These are phyloP conservation scores for Cephus cinctus DNA, from an alignment of 1,140 invertebrate genomes.

Conservation along the genomic window DNA sequence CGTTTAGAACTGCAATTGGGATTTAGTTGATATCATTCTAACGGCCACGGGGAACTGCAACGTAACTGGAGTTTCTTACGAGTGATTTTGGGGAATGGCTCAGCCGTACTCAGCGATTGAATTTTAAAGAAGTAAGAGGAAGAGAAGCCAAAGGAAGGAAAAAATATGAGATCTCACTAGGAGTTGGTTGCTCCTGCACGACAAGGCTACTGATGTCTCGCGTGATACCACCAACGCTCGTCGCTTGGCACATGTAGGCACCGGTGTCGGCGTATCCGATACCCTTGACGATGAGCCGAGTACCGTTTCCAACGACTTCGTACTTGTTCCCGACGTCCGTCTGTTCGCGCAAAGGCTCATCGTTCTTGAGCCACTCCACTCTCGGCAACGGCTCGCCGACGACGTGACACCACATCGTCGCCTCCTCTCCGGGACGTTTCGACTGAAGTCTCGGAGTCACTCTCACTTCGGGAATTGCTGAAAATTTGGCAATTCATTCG, in stretches of 20 bases:
- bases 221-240: slow-evolving; percentile 68
- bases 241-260: slow-evolving; percentile 76
- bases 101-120: too few relatives aligned
- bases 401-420: slow-evolving; percentile 69
- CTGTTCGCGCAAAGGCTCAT: slow-evolving; percentile 63
- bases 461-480: slow-evolving; percentile 68
- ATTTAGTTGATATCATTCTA: too few relatives aligned
- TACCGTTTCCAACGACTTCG: slow-evolving; percentile 69
- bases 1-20: too few relatives aligned
- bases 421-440: slow-evolving; percentile 65
- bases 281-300: slow-evolving; percentile 65
- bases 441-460: slow-evolving; percentile 70
- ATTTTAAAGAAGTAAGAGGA: too few relatives aligned
- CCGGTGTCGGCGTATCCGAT: slow-evolving; percentile 74
- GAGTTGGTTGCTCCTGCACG: slow-evolving; percentile 68
- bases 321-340: slow-evolving; percentile 64
- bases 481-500: too few relatives aligned
- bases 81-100: too few relatives aligned
- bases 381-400: slow-evolving; percentile 68
- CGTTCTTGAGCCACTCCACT: slow-evolving; percentile 74
- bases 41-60: too few relatives aligned
- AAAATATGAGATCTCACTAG: slow-evolving; percentile 57
- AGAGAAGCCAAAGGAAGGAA: too few relatives aligned
- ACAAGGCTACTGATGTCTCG: slow-evolving; percentile 72
- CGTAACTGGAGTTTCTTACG: too few relatives aligned